phyloP scores from a whole-genome alignment of 2,888 invertebrate genomes.

The Lucinisca nassula region DNA sequence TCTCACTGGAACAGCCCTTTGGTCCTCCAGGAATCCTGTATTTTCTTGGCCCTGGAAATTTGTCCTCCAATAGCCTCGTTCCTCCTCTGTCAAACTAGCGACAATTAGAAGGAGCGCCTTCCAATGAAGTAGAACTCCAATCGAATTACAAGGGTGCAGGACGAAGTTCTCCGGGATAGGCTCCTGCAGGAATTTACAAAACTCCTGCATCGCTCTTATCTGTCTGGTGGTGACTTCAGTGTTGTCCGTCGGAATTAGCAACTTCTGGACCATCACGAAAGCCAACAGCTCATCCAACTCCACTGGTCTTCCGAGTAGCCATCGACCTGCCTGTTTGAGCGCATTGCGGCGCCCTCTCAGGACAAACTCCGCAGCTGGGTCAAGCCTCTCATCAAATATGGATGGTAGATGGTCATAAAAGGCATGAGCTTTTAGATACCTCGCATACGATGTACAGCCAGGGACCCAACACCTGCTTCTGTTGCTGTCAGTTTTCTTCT shows the following conservation, averaged over 20 bases:
- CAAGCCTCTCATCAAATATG: background rate
- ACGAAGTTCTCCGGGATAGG: background rate
- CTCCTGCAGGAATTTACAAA: background rate
- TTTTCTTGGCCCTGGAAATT: background rate
- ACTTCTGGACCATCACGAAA: constrained; percentile 10
- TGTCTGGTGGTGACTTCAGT: constrained; percentile 15
- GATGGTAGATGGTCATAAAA: background rate
- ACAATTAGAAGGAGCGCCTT: too few relatives aligned
- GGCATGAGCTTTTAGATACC: background rate
- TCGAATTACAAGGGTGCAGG: too few relatives aligned
- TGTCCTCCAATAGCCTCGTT: background rate
- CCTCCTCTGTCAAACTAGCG: too few relatives aligned
- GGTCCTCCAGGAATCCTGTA: too few relatives aligned
- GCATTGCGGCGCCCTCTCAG: background rate
- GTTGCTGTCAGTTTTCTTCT: background rate
- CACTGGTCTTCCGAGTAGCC: background rate
- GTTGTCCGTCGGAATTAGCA: background rate
- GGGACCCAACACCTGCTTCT: background rate
- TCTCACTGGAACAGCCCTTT: background rate
- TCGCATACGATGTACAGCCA: background rate
- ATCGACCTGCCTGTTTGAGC: background rate
- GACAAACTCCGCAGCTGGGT: background rate
- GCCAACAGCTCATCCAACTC: background rate
- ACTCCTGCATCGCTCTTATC: constrained; percentile 16
- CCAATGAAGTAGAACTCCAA: too few relatives aligned